phyloP scores from a whole-genome alignment of 2,888 invertebrate species.

The Periphyllus acericola region DNA sequence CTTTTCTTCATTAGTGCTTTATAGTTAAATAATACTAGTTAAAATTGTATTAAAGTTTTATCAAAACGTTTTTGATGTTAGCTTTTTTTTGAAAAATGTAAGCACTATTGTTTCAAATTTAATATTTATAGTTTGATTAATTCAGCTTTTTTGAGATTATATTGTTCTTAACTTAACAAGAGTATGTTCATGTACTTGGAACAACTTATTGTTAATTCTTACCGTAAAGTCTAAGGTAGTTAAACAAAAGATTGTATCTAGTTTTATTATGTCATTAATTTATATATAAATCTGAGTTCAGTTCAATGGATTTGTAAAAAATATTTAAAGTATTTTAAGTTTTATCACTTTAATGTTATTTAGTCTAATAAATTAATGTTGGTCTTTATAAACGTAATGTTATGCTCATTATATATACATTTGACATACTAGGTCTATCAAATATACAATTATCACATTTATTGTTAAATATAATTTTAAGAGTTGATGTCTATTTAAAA shows the following conservation, averaged over 20 bases:
- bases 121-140: constrained; percentile 31
- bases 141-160: constrained; percentile 39
- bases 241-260: not conserved
- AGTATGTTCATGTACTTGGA: constrained; percentile 32
- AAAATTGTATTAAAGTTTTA: constrained; percentile 24
- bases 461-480: constrained; percentile 33
- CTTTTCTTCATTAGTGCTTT: constrained; percentile 28
- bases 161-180: constrained; percentile 53
- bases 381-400: not conserved
- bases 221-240: constrained; percentile 7
- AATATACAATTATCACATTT: not conserved
- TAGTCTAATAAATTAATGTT: constrained; percentile 29
- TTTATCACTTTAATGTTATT: constrained; percentile 29
- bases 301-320: constrained; percentile 32
- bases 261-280: constrained; percentile 5
- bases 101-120: constrained; percentile 31
- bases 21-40: constrained; percentile 41
- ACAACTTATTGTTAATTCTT: constrained; percentile 32
- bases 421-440: not conserved
- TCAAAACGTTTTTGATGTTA: constrained; percentile 35
- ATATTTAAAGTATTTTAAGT: not conserved
- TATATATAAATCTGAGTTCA: constrained; percentile 22
- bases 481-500: constrained; percentile 25
- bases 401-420: constrained; percentile 14
- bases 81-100: constrained; percentile 30